Evolutionary conservation across 1,140 invertebrate species (phyloP).

Genomic region (Calephelis nemesis): DNA sequence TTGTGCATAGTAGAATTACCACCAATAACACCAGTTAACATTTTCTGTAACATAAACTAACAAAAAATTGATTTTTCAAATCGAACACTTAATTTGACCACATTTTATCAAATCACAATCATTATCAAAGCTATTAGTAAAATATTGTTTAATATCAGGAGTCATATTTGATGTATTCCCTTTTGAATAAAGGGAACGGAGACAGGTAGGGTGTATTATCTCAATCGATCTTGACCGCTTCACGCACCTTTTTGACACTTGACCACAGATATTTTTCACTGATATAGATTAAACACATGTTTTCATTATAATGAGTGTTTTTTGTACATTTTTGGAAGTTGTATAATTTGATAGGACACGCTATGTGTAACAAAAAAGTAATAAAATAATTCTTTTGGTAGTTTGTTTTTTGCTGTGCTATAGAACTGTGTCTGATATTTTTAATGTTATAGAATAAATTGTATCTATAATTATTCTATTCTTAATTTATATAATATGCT

Average conservation of each 20-base stretch:
- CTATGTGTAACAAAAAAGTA: constrained; percentile 7
- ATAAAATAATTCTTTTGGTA: background rate
- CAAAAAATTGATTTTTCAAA: too few species aligned
- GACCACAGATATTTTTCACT: constrained; percentile 46
- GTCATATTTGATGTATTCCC: background rate
- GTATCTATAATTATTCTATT: too few species aligned
- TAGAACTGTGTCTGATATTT: too few species aligned
- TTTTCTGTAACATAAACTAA: too few species aligned
- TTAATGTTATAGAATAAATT: too few species aligned
- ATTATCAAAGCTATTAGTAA: background rate
- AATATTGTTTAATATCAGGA: background rate
- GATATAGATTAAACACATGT: constrained; percentile 55
- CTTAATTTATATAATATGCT: too few species aligned
- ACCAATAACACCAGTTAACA: too few species aligned
- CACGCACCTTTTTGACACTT: constrained; percentile 62
- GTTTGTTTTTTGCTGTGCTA: constrained; percentile 1
- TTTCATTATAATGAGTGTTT: constrained; percentile 52
- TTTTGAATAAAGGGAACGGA: background rate
- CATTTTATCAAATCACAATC: background rate
- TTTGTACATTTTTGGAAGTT: constrained; percentile 42
- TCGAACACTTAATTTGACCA: too few species aligned
- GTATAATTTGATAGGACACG: constrained; percentile 50
- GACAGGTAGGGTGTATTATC: constrained; percentile 46
- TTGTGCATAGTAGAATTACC: too few species aligned
- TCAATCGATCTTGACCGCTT: constrained; percentile 50